Evolutionary conservation across 2,113 vertebrate genomes (phyloP).

Genomic region (Esox niger): DNA sequence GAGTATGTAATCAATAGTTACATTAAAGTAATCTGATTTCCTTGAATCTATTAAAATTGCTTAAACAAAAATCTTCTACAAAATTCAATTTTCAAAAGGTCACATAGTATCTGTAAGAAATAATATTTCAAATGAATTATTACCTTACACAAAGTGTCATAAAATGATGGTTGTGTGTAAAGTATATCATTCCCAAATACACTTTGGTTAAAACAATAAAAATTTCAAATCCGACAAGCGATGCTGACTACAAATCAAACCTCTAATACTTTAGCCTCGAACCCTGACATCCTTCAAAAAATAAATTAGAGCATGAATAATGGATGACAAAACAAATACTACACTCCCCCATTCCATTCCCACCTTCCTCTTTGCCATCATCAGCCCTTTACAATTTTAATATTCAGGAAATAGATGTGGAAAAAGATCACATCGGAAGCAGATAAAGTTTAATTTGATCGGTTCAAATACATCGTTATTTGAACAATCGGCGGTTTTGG

Average conservation of each 20-base stretch:
- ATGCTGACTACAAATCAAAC: not conserved
- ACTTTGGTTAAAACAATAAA: not conserved
- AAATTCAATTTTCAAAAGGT: no score
- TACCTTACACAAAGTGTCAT: not conserved
- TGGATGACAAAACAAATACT: slow-evolving; percentile 24
- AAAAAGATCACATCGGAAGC: slow-evolving; percentile 56
- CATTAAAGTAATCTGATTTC: no score
- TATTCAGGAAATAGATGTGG: slow-evolving; percentile 56
- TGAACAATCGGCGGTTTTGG: slow-evolving; percentile 45
- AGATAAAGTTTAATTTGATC: slow-evolving; percentile 64
- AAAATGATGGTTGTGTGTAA: not conserved
- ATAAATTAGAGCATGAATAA: slow-evolving; percentile 18
- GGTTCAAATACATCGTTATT: slow-evolving; percentile 55
- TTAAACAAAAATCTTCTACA: not conserved
- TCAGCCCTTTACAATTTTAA: slow-evolving; percentile 60
- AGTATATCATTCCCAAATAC: not conserved
- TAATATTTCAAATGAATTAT: no score
- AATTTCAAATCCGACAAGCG: not conserved
- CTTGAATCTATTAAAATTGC: no score
- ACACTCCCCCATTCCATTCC: no score
- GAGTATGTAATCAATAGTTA: no score
- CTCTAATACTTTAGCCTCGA: not conserved
- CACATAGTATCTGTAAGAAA: no score
- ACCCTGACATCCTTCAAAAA: slow-evolving; percentile 17
- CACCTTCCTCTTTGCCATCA: slow-evolving; percentile 13